These are phyloP conservation scores for Procavia capensis DNA, from an alignment of 2,113 vertebrate genomes.

Conservation along the genomic window DNA sequence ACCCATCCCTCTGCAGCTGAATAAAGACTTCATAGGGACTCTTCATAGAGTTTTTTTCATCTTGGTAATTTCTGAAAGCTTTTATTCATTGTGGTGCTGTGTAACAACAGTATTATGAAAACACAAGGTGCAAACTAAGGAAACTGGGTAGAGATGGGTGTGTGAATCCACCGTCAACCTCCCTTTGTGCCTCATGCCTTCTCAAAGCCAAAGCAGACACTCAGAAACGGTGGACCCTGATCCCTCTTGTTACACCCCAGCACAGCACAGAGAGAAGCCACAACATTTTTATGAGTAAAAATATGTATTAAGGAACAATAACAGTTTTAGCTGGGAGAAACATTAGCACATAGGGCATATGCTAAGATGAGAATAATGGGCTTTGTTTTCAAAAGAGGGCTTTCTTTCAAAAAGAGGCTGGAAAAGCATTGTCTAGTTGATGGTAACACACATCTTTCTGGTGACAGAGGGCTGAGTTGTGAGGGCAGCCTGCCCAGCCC, in stretches of 20 bases:
- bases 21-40: neutral
- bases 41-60: conserved; percentile 51
- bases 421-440: too few species aligned
- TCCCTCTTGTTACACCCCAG: neutral
- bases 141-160: neutral
- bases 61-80: neutral
- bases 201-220: neutral
- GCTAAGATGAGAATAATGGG: too few species aligned
- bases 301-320: neutral
- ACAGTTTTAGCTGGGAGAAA: too few species aligned
- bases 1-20: neutral
- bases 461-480: too few species aligned
- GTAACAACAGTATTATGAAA: conserved; percentile 63
- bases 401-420: too few species aligned
- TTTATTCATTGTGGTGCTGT: conserved; percentile 54
- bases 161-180: neutral
- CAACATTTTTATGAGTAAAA: neutral
- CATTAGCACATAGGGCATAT: too few species aligned
- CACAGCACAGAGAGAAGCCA: neutral
- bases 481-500: too few species aligned
- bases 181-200: neutral
- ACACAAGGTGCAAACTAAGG: neutral
- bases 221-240: neutral
- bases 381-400: too few species aligned
- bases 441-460: too few species aligned